Conservation (phyloP, 2,113 vertebrate species). For the Hippoglossus stenolepis region DNA sequence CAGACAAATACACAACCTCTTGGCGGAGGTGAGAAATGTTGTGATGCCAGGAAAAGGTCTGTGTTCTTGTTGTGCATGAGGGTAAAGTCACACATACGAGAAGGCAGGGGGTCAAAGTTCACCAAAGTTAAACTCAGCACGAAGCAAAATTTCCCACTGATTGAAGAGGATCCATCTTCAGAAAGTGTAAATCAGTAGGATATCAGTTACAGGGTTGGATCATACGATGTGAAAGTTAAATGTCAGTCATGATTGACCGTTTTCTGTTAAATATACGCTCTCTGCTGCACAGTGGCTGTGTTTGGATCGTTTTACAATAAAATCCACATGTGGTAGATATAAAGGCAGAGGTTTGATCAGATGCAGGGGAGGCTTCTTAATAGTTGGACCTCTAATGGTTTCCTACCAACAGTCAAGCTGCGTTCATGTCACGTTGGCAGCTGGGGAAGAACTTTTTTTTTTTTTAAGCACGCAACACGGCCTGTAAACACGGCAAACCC, state of each 20-base stretch:
- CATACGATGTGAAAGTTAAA: too few relatives aligned
- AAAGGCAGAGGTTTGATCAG: slow-evolving; percentile 56
- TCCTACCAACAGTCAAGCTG: slow-evolving; percentile 44
- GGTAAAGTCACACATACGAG: too few relatives aligned
- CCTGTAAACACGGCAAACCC: slow-evolving; percentile 13
- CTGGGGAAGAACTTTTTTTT: background rate
- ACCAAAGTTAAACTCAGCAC: too few relatives aligned
- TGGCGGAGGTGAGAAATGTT: too few relatives aligned
- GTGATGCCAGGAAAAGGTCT: background rate
- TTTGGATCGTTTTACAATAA: background rate
- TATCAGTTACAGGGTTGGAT: too few relatives aligned
- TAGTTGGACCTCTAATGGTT: slow-evolving; percentile 52
- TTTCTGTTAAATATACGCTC: background rate
- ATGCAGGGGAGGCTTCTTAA: slow-evolving; percentile 63
- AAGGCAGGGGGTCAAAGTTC: too few relatives aligned
- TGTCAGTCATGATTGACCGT: too few relatives aligned
- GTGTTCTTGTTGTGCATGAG: too few relatives aligned
- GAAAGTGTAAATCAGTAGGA: too few relatives aligned
- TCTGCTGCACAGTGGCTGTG: background rate
- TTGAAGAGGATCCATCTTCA: too few relatives aligned
- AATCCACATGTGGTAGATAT: slow-evolving; percentile 14
- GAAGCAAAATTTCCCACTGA: too few relatives aligned
- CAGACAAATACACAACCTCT: too few relatives aligned
- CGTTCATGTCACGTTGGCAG: slow-evolving; percentile 39
- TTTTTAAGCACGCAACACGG: slow-evolving; percentile 1